Evolutionary conservation across 2,888 invertebrate genomes (phyloP).

Genomic region (Rhopalosiphum nymphaeae): DNA sequence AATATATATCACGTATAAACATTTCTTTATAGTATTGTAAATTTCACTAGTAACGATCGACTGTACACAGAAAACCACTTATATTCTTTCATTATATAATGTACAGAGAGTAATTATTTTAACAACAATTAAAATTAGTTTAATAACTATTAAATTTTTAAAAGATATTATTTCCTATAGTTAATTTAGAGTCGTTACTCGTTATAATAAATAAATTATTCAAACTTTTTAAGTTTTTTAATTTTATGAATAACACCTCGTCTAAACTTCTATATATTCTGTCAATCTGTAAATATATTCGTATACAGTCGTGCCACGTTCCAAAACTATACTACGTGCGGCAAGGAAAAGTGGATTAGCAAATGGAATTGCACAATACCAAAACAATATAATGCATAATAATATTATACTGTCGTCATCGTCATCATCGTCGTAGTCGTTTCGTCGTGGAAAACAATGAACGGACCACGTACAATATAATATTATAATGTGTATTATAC

Average conservation of each 20-base stretch:
- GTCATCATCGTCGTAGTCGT: not conserved
- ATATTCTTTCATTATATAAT: no score
- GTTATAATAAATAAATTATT: not conserved
- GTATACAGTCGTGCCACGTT: not conserved
- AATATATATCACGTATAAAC: no score
- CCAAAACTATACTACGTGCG: not conserved
- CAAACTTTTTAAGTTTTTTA: not conserved
- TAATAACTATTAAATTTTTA: no score
- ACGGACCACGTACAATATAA: not conserved
- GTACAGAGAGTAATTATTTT: no score
- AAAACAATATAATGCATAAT: conserved; percentile 9
- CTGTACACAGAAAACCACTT: no score
- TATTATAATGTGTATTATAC: not conserved
- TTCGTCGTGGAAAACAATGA: not conserved
- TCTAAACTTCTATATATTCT: not conserved
- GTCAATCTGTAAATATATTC: not conserved
- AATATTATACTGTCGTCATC: not conserved
- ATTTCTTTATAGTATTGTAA: no score
- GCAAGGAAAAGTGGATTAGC: not conserved
- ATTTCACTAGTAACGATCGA: no score
- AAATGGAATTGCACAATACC: not conserved
- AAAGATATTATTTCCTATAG: not conserved
- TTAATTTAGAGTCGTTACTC: not conserved
- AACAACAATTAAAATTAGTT: no score
- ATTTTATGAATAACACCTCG: not conserved